Conservation (phyloP, 2,113 vertebrate genomes). For the Stercorarius parasiticus region DNA sequence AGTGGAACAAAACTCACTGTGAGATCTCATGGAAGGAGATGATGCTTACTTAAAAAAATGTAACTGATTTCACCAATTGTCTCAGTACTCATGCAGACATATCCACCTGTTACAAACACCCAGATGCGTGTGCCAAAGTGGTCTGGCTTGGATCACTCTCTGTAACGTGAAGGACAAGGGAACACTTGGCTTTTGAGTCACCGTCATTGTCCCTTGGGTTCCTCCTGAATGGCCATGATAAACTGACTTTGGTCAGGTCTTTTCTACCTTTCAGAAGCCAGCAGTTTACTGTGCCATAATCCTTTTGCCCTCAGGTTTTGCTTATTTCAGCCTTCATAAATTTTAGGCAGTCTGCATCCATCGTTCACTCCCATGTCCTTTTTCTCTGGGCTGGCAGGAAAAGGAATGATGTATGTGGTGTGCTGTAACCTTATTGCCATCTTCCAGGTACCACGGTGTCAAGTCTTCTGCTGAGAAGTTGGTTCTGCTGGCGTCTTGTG, state of each 20-base stretch:
- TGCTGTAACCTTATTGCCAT: too few species aligned
- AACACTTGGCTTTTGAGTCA: not conserved
- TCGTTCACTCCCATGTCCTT: not conserved
- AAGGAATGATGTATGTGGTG: not conserved
- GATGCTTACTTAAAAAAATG: not conserved
- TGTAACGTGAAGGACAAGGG: not conserved
- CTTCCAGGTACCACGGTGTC: fast-evolving
- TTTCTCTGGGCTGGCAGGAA: not conserved
- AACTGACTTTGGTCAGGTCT: not conserved
- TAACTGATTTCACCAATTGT: not conserved
- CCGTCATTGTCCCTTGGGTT: not conserved
- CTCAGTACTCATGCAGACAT: not conserved
- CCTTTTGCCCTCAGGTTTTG: not conserved
- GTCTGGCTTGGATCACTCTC: not conserved
- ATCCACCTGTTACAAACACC: too few species aligned
- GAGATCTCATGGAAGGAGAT: not conserved
- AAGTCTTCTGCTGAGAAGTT: not conserved
- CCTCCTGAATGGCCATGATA: not conserved
- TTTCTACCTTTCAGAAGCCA: not conserved
- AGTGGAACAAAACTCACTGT: not conserved
- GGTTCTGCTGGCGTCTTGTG: not conserved
- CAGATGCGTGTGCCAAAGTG: fast-evolving
- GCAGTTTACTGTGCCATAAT: not conserved
- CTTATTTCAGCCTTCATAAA: not conserved
- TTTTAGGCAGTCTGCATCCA: not conserved